Evolutionary conservation across 2,113 vertebrate species (phyloP).

Genomic region (Tachuris rubrigastra): DNA sequence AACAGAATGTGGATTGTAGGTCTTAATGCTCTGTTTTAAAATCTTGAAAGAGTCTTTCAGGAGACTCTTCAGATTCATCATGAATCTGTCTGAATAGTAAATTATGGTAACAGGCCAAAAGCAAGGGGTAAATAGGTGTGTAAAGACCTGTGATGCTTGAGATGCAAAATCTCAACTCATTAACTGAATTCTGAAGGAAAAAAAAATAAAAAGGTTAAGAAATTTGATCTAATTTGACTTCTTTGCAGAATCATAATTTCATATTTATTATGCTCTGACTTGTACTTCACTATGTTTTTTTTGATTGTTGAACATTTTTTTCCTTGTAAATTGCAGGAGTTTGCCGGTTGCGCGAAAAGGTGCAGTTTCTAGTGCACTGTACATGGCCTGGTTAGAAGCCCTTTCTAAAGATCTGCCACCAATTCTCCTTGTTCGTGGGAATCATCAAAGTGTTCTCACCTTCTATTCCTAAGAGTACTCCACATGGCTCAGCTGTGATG

Average conservation of each 20-base stretch:
- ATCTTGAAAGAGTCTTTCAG: background rate
- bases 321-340: conserved; percentile 78
- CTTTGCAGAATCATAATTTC: background rate
- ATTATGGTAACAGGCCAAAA: background rate
- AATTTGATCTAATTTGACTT: background rate
- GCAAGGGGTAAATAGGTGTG: too few relatives aligned
- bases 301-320: background rate
- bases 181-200: background rate
- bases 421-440: conserved; percentile 92
- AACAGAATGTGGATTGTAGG: background rate
- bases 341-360: conserved; percentile 95
- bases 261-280: background rate
- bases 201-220: background rate
- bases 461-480: conserved; percentile 90
- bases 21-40: background rate
- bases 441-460: conserved; percentile 98
- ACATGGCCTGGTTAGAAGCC: conserved; percentile 96
- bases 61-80: background rate
- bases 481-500: conserved; percentile 13
- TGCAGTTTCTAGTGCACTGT: conserved; percentile 91
- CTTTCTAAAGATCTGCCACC: conserved; percentile 94
- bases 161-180: background rate
- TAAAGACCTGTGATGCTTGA: background rate
- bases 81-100: background rate
- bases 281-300: background rate